Evolutionary conservation across 1,140 invertebrate genomes (phyloP).

Genomic region (Aphelenchoides fujianensis): DNA sequence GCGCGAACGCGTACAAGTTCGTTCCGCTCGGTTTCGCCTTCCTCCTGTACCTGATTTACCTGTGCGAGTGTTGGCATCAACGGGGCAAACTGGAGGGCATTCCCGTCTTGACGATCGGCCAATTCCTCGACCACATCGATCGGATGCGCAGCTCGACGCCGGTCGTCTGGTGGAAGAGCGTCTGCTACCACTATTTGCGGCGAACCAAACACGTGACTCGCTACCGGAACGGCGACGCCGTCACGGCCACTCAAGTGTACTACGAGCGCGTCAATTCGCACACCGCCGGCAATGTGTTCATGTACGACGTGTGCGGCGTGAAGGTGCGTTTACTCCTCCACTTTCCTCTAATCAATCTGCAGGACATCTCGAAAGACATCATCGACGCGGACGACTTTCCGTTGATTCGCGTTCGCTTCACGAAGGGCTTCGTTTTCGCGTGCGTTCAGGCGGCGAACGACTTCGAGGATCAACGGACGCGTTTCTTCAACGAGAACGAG

Average conservation of each 20-base stretch:
- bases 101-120: constrained; percentile 68
- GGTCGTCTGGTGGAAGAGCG: constrained; percentile 82
- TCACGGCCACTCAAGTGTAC: constrained; percentile 77
- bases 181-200: constrained; percentile 72
- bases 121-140: constrained; percentile 71
- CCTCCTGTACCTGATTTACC: constrained; percentile 77
- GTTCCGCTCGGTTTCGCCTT: constrained; percentile 78
- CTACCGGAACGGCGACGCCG: constrained; percentile 78
- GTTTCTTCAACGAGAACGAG: constrained; percentile 79
- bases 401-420: constrained; percentile 73
- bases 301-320: constrained; percentile 75
- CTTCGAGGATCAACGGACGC: constrained; percentile 77
- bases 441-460: constrained; percentile 76
- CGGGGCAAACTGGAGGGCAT: constrained; percentile 64
- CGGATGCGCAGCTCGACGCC: constrained; percentile 73
- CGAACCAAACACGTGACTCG: constrained; percentile 18
- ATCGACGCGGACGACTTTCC: constrained; percentile 71
- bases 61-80: constrained; percentile 80
- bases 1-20: constrained; percentile 80
- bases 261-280: constrained; percentile 80
- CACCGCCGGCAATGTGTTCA: constrained; percentile 74
- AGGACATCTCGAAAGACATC: constrained; percentile 74
- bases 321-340: constrained; percentile 62
- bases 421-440: constrained; percentile 78
- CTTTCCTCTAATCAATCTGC: constrained; percentile 19